Evolutionary conservation across 2,797 vertebrate species (phyloP).

Genomic region (Acanthornis magna): DNA sequence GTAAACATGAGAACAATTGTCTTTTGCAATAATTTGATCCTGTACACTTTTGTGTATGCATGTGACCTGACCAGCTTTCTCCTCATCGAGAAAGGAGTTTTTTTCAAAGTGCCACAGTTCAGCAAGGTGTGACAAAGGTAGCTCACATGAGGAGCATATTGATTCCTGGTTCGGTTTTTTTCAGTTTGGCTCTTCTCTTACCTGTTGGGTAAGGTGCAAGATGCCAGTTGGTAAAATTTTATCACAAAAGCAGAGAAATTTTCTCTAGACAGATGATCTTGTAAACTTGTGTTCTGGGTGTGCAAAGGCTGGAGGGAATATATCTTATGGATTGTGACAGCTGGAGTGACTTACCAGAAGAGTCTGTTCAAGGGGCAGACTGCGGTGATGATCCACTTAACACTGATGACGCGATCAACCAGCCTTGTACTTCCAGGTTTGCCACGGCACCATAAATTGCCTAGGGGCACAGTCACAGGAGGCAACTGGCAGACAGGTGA

Average conservation of each 20-base stretch:
- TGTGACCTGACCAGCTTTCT: neutral
- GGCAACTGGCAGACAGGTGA: neutral
- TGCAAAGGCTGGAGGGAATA: neutral
- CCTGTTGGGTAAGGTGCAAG: neutral
- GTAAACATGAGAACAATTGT: neutral
- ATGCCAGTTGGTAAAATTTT: neutral
- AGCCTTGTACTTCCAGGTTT: neutral
- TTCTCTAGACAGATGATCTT: neutral
- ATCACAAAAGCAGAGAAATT: neutral
- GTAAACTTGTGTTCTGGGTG: neutral
- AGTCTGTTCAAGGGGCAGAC: neutral
- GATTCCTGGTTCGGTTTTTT: neutral
- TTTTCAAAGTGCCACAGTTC: neutral
- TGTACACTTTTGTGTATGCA: neutral
- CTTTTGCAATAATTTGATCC: neutral
- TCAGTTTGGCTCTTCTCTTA: neutral
- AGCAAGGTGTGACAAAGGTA: neutral
- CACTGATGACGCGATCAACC: accelerated
- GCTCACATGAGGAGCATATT: neutral
- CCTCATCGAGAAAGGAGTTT: neutral
- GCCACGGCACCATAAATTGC: neutral
- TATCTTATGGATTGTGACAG: neutral
- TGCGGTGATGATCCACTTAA: neutral
- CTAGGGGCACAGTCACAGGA: neutral
- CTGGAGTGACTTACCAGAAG: neutral